Conservation (phyloP, 2,113 vertebrate genomes). For the Crotophaga sulcirostris region DNA sequence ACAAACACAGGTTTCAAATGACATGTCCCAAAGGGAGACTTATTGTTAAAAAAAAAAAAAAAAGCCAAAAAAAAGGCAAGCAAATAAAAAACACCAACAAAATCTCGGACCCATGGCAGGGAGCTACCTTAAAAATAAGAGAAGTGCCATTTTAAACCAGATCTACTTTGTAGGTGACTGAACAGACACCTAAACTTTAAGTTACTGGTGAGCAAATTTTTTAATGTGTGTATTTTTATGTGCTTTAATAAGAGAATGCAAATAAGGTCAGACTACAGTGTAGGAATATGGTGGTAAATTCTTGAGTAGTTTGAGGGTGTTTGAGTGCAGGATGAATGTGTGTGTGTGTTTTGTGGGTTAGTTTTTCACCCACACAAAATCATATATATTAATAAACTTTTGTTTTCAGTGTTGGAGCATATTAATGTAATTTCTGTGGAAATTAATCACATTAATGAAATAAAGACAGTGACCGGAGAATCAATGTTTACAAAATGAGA, state of each 20-base stretch:
- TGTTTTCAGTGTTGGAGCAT: neutral
- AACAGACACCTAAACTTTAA: neutral
- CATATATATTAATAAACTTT: neutral
- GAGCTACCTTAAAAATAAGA: conserved; percentile 31
- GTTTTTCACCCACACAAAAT: neutral
- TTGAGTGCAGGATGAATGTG: neutral
- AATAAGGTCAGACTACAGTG: neutral
- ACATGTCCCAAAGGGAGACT: conserved; percentile 70
- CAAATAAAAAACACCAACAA: neutral
- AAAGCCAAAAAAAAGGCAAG: neutral
- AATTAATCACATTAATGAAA: neutral
- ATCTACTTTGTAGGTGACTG: neutral
- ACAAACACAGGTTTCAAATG: conserved; percentile 73
- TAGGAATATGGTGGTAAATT: neutral
- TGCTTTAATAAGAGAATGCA: neutral
- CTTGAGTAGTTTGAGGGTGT: neutral
- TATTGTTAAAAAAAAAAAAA: neutral
- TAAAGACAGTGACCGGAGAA: neutral
- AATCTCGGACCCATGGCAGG: neutral
- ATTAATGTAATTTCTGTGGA: neutral
- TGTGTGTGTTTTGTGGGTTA: neutral
- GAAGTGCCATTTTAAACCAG: neutral
- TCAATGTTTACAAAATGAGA: neutral
- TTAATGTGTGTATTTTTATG: neutral
- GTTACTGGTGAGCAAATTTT: neutral